Percentiles rank a stretch among this genome's conserved stretches.
phyloP scores from a whole-genome alignment of 2,113 vertebrate genomes.

The Hemiprocne comata region DNA sequence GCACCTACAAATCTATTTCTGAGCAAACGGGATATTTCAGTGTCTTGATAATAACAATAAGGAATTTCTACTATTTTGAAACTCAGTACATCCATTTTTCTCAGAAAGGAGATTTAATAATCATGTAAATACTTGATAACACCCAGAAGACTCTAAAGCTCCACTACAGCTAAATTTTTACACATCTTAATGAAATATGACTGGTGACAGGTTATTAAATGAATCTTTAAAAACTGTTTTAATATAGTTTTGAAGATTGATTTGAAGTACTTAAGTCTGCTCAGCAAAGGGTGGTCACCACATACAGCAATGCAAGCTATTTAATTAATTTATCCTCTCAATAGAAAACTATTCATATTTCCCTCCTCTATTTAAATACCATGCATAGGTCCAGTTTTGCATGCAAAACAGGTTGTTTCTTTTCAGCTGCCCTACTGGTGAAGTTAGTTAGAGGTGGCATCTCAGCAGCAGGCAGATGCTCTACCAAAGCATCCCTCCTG shows the following conservation, averaged over 20 bases:
- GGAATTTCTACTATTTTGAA: neutral
- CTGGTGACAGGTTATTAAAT: neutral
- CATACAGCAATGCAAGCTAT: neutral
- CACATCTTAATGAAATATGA: neutral
- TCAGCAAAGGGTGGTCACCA: neutral
- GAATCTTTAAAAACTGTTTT: neutral
- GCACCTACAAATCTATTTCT: neutral
- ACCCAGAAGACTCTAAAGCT: neutral
- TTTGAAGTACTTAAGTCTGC: neutral
- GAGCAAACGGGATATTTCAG: neutral
- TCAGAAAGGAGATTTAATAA: neutral
- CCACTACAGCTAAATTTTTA: neutral
- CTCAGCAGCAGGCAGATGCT: neutral
- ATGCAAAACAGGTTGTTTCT: neutral
- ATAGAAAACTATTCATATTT: neutral
- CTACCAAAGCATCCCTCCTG: neutral
- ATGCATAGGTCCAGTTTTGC: neutral
- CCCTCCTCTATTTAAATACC: neutral
- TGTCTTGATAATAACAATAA: neutral
- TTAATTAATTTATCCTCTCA: neutral
- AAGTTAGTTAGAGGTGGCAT: neutral
- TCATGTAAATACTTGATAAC: neutral
- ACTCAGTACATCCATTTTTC: neutral
- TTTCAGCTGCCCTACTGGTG: neutral
- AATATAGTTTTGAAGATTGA: neutral